These are phyloP conservation scores for Trachelus iudaicus DNA, from an alignment of 2,888 invertebrate genomes.

Conservation along the genomic window DNA sequence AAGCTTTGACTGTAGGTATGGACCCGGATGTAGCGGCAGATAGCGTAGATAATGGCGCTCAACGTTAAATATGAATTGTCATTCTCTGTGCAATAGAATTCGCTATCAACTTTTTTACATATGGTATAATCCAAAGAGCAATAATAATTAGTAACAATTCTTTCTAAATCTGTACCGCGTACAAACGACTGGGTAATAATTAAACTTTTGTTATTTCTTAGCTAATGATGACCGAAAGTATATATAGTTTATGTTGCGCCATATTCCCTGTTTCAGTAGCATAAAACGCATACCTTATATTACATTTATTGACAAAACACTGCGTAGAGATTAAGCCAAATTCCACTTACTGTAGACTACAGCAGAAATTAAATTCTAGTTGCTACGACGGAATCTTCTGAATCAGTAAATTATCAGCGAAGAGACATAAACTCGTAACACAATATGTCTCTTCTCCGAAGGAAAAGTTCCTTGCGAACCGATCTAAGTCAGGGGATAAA, in stretches of 20 bases:
- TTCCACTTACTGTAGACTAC: background rate
- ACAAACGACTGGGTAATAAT: background rate
- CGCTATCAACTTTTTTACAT: background rate
- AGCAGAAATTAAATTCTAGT: background rate
- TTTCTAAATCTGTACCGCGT: background rate
- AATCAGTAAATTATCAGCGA: background rate
- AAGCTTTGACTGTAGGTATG: background rate
- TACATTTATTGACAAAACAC: background rate
- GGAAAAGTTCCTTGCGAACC: constrained; percentile 25
- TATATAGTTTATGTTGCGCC: background rate
- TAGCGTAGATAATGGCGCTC: background rate
- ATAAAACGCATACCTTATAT: background rate
- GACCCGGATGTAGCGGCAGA: background rate
- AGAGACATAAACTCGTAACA: background rate
- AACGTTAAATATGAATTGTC: background rate
- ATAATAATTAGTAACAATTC: background rate
- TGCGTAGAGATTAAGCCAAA: background rate
- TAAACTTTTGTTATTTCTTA: background rate
- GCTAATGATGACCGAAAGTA: background rate
- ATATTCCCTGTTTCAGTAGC: background rate
- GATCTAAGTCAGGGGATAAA: constrained; percentile 21
- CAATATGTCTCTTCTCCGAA: background rate
- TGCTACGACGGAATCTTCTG: background rate
- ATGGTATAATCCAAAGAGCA: background rate
- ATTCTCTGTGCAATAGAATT: background rate